Conservation (phyloP, 2,888 invertebrate genomes). For the Latrodectus elegans region DNA sequence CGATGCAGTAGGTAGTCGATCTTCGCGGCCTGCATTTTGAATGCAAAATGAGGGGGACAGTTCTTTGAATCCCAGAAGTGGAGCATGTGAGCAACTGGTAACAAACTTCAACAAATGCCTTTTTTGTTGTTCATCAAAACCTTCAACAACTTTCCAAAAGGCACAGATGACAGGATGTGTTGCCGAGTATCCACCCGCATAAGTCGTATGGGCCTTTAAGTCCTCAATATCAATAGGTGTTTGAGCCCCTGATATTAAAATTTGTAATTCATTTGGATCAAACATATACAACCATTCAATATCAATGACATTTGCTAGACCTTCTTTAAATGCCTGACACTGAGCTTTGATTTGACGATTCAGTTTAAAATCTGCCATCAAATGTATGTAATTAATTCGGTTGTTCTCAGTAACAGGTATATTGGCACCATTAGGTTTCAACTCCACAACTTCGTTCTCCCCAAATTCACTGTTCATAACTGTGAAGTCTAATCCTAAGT, state of each 20-base stretch:
- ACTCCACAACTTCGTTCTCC: conserved; percentile 89
- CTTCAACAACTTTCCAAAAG: conserved; percentile 92
- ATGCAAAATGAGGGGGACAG: conserved; percentile 97
- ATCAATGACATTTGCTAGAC: conserved; percentile 91
- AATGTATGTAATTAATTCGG: conserved; percentile 95
- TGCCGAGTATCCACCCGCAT: conserved; percentile 88
- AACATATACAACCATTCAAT: conserved; percentile 96
- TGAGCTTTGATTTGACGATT: conserved; percentile 86
- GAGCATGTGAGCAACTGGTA: conserved; percentile 97
- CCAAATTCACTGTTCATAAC: conserved; percentile 92
- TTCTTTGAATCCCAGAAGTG: conserved; percentile 97
- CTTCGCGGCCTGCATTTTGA: conserved; percentile 91
- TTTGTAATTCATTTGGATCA: conserved; percentile 93
- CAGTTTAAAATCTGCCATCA: conserved; percentile 95
- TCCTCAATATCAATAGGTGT: conserved; percentile 95
- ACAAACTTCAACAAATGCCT: conserved; percentile 96
- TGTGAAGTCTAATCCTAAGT: conserved; percentile 91
- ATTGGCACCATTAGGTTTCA: conserved; percentile 91
- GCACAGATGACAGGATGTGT: conserved; percentile 88
- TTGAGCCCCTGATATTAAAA: conserved; percentile 96
- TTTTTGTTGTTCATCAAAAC: conserved; percentile 88
- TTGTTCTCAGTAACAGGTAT: conserved; percentile 93
- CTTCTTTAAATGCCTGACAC: conserved; percentile 90
- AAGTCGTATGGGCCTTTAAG: conserved; percentile 88
- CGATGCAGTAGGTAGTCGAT: conserved; percentile 95